Base-by-base conservation (phyloP, 2,888 invertebrate genomes). In the Aspidiotus rigidus region DNA sequence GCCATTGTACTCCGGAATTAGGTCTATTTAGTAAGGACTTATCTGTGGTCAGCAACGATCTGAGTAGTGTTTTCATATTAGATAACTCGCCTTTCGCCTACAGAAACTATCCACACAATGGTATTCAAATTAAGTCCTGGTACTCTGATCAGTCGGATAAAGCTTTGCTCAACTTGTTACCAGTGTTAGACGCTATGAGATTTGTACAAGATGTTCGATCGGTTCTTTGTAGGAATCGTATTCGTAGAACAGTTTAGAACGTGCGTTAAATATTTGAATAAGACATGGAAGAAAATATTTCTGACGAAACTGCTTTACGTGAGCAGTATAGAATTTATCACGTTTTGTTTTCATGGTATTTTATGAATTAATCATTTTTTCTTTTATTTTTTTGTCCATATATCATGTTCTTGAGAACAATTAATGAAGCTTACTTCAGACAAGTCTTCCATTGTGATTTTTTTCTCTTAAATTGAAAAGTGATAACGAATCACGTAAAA, bases 151-250 rank as follows among this genome's bases (percentile, higher is more conserved):
- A 67, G 49, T 67, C 67, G 28, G 67, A 67, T 44, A 60, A 60
- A 49, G 67, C 67, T 53, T 60, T 67, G 59, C 59, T 67, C 17
- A 67, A 67, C 15, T 42, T 67, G 28, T 53, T 67, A 59, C 67
- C 67, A 13, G 67, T 67, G 6, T 53, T 67, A 49, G 67, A 67
- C 15, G 67, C 67, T 2, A 67, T 67, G 67, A 17, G 60, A 53
- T 67, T 67, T 49, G 67, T 67, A 8, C 67, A 67, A 49, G 67
- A 67, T 60, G 67, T 67, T 9, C 57, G 67, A 59, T 67, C 67
- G 9, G 67, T 67, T 13, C 44, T 67, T 39, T 67, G 67, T 60
- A 57, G 67, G 60, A 67, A 67, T 49, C 60, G 59, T 59, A 59
- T 59, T 42, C 67, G 57, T 49, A 67, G 44, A 60, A 49, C 49